Evolutionary conservation across 2,888 invertebrate genomes (phyloP).

Genomic region (Mesoligia furuncula): DNA sequence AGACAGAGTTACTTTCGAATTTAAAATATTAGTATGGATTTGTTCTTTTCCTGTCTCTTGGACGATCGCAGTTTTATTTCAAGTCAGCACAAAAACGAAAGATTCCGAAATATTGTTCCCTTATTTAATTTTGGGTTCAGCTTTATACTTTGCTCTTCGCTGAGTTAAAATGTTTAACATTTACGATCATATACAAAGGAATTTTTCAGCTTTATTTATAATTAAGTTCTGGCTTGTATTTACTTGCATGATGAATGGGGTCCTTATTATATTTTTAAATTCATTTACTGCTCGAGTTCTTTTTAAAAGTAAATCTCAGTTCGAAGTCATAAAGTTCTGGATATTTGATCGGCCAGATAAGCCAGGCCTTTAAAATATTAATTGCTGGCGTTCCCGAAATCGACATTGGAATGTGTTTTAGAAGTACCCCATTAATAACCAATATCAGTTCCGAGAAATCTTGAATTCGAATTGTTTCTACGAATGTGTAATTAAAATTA

Average conservation of each 20-base stretch:
- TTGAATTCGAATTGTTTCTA: not conserved
- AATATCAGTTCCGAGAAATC: not conserved
- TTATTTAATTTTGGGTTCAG: constrained; percentile 58
- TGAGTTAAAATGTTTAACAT: constrained; percentile 41
- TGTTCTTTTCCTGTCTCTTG: not conserved
- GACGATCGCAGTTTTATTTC: not conserved
- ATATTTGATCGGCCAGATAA: not conserved
- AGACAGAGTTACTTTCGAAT: too few relatives aligned
- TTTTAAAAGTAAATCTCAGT: not conserved
- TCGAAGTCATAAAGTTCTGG: not conserved
- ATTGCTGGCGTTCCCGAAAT: constrained; percentile 1
- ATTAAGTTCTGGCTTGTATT: constrained; percentile 43
- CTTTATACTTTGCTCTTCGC: constrained; percentile 29
- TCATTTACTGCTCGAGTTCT: not conserved
- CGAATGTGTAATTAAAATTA: constrained; percentile 15
- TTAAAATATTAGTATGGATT: not conserved
- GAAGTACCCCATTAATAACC: not conserved
- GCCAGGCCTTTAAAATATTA: not conserved
- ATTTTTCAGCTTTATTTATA: constrained; percentile 45
- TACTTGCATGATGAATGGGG: constrained; percentile 9
- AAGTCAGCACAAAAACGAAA: constrained; percentile 29
- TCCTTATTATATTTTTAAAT: constrained; percentile 3
- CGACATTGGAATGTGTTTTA: not conserved
- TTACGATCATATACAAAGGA: constrained; percentile 54
- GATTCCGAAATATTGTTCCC: constrained; percentile 37